Percentiles rank a stretch among this genome's conserved stretches.
Conservation (phyloP, 64 coral and sea anemone species). For the Montipora efflorescens region DNA sequence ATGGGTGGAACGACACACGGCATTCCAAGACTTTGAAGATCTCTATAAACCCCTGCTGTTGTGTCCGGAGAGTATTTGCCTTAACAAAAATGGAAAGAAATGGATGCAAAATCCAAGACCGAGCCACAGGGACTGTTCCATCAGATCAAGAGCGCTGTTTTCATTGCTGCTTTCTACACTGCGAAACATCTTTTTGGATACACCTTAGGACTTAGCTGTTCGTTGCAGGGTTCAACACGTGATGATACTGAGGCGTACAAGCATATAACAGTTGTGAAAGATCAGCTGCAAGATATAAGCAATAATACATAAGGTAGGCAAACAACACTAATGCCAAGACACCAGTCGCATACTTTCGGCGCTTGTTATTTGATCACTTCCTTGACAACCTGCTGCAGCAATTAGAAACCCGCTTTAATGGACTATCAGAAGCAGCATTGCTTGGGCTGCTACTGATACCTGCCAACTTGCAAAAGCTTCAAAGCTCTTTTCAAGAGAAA, state of each 20-base stretch:
- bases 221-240: conserved; percentile 66
- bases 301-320: too few species aligned
- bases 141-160: conserved; percentile 50
- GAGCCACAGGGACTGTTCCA: conserved; percentile 76
- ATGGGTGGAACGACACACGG: conserved; percentile 11
- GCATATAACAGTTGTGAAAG: too few species aligned
- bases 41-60: conserved; percentile 66
- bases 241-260: conserved; percentile 65
- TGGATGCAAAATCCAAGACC: conserved; percentile 71
- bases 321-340: too few species aligned
- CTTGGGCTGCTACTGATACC: too few species aligned
- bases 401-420: too few species aligned
- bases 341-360: too few species aligned
- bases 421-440: too few species aligned
- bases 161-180: conserved; percentile 9
- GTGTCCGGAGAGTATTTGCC: conserved; percentile 52
- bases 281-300: too few species aligned
- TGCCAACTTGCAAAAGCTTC: too few species aligned
- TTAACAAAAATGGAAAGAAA: conserved; percentile 57
- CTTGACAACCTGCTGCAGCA: too few species aligned
- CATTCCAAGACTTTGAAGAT: conserved; percentile 75
- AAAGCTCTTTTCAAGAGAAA: too few species aligned
- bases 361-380: too few species aligned
- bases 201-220: conserved; percentile 60
- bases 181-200: conserved; percentile 32